Base-by-base conservation (phyloP, 2,888 invertebrate species). In the Steromphala cineraria region DNA sequence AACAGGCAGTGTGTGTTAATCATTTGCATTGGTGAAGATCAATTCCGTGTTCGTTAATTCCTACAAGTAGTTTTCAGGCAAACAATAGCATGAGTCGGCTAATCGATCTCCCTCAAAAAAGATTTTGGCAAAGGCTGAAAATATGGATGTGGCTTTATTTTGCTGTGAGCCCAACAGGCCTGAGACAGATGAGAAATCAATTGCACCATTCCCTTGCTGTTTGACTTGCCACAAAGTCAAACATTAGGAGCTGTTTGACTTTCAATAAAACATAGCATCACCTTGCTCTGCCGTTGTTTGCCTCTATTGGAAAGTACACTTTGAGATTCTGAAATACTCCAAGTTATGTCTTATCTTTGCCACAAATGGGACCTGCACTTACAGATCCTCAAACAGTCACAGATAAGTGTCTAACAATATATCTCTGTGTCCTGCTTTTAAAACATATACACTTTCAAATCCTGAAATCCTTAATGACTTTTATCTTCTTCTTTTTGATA, bases 21-120 rank as follows among this genome's bases (percentile, higher is more conserved):
- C 36, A 71, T 40, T 71, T 71, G 71, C 71, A 7, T 71, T 31
- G 19, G n/a, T 36, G 10, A 36, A 71, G 71, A 71, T 71, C 40
- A 71, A 71, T 71, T 36, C 19, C 31, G 71, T 36, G 36, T 19
- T 36, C 8, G 71, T 71, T 31, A 40, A 31, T 40, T 71, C 71
- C 28, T 71, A 40, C 71, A 71, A 71, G 71, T 71, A 36, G 71
- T 71, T 62, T 62, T 62, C 62, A 24, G 62, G 40, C 71, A 31
- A 71, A 71, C 71, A 71, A 71, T 40, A 36, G 71, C 36, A 31
- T 17, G 36, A 36, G 28, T 36, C 28, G 19, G 10, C 31, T 71
- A 71, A 71, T 71, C 40, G 36, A 71, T 71, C 56, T n/a, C 56
- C 19, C 56, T 21, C 56, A 56, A 71, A 71, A 71, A 62, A 19